These are phyloP conservation scores for Acheta domesticus DNA, from an alignment of 2,888 invertebrate species.

Conservation along the genomic window DNA sequence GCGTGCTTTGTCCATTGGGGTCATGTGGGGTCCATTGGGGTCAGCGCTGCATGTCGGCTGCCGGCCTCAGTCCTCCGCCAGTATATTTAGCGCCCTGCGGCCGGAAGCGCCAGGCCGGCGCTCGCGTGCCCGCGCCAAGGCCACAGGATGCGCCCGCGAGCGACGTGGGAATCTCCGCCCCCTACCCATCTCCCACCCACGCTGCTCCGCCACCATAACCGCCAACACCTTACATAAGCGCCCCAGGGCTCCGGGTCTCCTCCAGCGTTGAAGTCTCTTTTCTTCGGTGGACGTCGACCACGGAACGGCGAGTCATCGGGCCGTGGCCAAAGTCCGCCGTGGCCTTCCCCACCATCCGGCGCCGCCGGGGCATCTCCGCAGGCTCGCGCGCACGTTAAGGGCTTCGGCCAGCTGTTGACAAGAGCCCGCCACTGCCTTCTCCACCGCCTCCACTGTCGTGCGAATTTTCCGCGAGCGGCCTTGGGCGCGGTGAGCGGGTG, in stretches of 20 bases:
- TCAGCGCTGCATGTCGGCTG: background rate
- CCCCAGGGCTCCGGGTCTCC: no score
- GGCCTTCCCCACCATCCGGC: no score
- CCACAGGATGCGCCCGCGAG: background rate
- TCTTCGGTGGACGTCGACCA: no score
- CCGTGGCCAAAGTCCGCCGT: no score
- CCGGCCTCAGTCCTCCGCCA: background rate
- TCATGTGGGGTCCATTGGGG: no score
- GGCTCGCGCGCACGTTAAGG: no score
- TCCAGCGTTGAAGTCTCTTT: no score
- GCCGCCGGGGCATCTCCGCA: no score
- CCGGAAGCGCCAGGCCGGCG: background rate
- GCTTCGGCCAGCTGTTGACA: background rate
- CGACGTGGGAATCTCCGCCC: conserved; percentile 7
- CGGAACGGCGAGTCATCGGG: no score
- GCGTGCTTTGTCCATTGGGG: no score
- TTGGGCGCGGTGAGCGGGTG: background rate
- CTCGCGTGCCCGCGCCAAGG: background rate
- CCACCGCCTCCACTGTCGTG: background rate
- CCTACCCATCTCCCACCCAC: background rate
- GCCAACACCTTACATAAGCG: no score
- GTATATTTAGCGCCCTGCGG: background rate
- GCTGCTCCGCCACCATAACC: background rate
- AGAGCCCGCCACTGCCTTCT: background rate
- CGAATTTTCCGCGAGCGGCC: conserved; percentile 18